These are phyloP conservation scores for Pampusana beccarii DNA, from an alignment of 2,113 vertebrate species.

Conservation along the genomic window DNA sequence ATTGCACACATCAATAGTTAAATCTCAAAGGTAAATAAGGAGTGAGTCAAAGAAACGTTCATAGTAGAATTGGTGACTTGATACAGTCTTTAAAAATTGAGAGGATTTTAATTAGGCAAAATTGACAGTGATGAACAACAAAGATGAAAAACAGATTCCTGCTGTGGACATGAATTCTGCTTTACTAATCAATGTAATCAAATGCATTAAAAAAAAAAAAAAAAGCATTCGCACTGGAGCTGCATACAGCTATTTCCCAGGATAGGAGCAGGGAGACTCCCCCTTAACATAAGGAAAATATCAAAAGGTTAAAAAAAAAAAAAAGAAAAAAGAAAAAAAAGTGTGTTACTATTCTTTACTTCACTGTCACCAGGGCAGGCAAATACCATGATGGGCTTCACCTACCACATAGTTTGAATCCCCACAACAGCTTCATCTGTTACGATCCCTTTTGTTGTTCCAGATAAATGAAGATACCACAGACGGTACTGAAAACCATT, in stretches of 20 bases:
- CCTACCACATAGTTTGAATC: background rate
- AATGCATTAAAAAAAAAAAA: background rate
- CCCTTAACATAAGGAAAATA: background rate
- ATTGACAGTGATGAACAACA: background rate
- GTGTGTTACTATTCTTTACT: background rate
- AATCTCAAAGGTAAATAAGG: background rate
- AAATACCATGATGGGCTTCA: background rate
- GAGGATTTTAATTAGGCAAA: background rate
- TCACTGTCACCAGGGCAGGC: background rate
- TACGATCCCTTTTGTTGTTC: background rate
- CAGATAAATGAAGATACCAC: background rate
- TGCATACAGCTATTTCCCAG: background rate
- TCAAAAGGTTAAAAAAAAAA: background rate
- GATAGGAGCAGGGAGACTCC: background rate
- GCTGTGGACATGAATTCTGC: background rate
- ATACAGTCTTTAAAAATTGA: background rate
- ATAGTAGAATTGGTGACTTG: background rate
- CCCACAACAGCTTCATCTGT: background rate
- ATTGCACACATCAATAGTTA: background rate
- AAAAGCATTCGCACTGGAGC: background rate
- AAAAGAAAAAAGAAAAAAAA: background rate
- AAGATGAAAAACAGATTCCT: background rate
- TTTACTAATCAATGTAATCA: constrained; percentile 7
- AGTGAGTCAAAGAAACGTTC: background rate
- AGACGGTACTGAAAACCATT: background rate